Percentiles rank a stretch among this genome's conserved stretches.
phyloP scores from a whole-genome alignment of 2,888 invertebrate genomes.

The Uloborus plumipes region DNA sequence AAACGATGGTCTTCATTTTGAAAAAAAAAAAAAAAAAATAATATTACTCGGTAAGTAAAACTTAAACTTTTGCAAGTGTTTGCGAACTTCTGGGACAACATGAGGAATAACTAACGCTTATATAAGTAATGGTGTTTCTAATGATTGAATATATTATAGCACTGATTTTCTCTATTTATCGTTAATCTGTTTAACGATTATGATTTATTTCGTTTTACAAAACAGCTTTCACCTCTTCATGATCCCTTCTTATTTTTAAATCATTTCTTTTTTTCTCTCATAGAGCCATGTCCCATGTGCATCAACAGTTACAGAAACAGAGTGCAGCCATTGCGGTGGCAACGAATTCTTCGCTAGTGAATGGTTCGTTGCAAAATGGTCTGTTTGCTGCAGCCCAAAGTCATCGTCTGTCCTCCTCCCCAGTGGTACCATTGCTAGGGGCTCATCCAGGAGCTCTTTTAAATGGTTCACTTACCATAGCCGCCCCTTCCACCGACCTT shows the following conservation, averaged over 20 bases:
- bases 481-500: constrained; percentile 58
- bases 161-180: too few relatives aligned
- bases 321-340: constrained; percentile 21
- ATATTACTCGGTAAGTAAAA: too few relatives aligned
- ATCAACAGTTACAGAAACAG: constrained; percentile 64
- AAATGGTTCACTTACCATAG: constrained; percentile 50
- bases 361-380: constrained; percentile 43
- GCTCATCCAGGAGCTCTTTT: constrained; percentile 60
- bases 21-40: too few relatives aligned
- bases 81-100: too few relatives aligned
- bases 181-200: too few relatives aligned
- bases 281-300: constrained; percentile 65
- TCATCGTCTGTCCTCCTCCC: constrained; percentile 24
- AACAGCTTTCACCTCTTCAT: neutral
- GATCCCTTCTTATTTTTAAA: too few relatives aligned
- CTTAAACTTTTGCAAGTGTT: too few relatives aligned
- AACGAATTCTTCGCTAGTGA: constrained; percentile 35
- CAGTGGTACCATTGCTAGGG: constrained; percentile 40
- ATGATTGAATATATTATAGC: too few relatives aligned
- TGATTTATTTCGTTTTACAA: too few relatives aligned
- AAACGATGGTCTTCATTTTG: too few relatives aligned
- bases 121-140: too few relatives aligned
- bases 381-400: constrained; percentile 21
- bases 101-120: too few relatives aligned
- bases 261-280: constrained; percentile 20